These are phyloP conservation scores for Forbesichthys agassizii DNA, from an alignment of 2,113 vertebrate species.

Conservation along the genomic window DNA sequence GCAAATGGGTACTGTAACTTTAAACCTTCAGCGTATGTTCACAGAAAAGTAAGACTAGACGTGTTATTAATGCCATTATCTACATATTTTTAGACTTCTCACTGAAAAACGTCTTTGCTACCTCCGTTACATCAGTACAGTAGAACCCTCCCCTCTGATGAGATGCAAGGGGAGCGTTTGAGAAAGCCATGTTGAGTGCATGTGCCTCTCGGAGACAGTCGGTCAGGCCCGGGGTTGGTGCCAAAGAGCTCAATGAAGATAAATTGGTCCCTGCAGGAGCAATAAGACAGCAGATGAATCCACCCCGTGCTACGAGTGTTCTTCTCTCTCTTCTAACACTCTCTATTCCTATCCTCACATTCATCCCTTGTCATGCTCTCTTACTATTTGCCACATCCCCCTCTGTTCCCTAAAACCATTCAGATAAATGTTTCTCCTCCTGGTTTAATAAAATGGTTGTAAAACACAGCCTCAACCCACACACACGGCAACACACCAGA, in stretches of 20 bases:
- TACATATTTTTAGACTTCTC: background rate
- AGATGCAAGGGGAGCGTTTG: background rate
- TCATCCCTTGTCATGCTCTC: constrained; percentile 43
- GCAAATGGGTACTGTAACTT: too few species aligned
- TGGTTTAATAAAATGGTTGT: constrained; percentile 51
- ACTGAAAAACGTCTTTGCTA: background rate
- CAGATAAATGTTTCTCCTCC: constrained; percentile 55
- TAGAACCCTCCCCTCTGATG: background rate
- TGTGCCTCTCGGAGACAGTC: constrained; percentile 35
- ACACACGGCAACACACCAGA: background rate
- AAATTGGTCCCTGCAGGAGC: constrained; percentile 68
- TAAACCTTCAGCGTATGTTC: too few species aligned
- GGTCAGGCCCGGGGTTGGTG: constrained; percentile 43
- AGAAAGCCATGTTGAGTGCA: constrained; percentile 25
- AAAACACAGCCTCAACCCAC: background rate
- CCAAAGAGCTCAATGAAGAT: constrained; percentile 71
- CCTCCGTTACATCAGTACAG: background rate
- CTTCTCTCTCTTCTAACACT: constrained; percentile 50
- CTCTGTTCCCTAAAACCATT: constrained; percentile 49
- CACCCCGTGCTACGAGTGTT: constrained; percentile 49
- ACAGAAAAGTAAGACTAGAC: too few species aligned
- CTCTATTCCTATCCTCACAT: constrained; percentile 46
- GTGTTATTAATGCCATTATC: background rate
- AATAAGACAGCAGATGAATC: constrained; percentile 71
- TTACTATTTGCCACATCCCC: constrained; percentile 25